Percentiles rank a stretch among this genome's conserved stretches.
Evolutionary conservation across 2,797 vertebrate genomes (phyloP).

Genomic region (Pampus argenteus): DNA sequence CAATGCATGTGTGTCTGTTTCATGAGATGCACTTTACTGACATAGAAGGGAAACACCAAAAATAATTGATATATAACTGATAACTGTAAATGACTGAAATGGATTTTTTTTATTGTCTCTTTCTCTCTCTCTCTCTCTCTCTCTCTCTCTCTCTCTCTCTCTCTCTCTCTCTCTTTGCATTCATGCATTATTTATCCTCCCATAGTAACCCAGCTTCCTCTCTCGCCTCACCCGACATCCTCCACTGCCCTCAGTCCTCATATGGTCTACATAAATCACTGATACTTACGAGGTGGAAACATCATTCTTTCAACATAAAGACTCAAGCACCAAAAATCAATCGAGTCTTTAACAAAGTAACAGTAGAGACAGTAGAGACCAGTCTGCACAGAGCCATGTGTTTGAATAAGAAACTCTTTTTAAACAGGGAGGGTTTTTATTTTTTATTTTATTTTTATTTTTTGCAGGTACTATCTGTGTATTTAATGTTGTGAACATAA

Average conservation of each 20-base stretch:
- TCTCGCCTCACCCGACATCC: background rate
- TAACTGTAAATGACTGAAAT: background rate
- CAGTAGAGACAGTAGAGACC: background rate
- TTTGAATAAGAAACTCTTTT: too few species aligned
- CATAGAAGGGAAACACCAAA: background rate
- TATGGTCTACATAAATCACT: background rate
- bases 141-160: slow-evolving; percentile 7
- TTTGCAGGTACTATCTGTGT: too few species aligned
- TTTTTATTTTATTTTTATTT: too few species aligned
- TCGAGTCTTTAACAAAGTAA: background rate
- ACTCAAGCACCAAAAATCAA: background rate
- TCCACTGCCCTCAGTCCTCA: slow-evolving; percentile 2
- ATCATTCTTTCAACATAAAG: background rate
- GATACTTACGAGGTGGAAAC: background rate
- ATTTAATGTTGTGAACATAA: too few species aligned
- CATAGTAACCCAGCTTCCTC: slow-evolving; percentile 31
- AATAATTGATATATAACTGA: background rate
- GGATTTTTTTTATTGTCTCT: background rate
- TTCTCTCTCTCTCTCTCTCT: slow-evolving; percentile 20
- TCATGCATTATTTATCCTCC: slow-evolving; percentile 33
- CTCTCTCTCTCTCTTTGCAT: slow-evolving; percentile 26
- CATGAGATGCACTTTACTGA: background rate
- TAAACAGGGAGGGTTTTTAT: too few species aligned
- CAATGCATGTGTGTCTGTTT: background rate
- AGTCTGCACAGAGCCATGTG: too few species aligned